Base-by-base conservation (phyloP, 2,797 vertebrate genomes). In the Syngnathus rostellatus region DNA sequence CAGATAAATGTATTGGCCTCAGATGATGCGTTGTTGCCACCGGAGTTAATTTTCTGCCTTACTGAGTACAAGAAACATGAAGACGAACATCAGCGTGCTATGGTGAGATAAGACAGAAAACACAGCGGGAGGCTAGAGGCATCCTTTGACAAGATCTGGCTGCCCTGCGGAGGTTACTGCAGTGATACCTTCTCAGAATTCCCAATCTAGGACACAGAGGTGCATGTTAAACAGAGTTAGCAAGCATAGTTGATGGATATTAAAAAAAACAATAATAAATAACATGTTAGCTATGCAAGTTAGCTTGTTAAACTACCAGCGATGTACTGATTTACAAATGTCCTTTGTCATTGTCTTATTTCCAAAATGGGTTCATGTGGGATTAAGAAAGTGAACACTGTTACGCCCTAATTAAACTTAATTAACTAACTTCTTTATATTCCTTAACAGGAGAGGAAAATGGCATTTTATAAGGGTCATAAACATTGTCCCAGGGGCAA, bases 11-110 rank as follows among this genome's bases (percentile, higher is more conserved):
- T 51, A 9, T 39, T n/a, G 38, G 70, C 55, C 70, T 37, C 66
- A 63, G 76, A 58, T 69, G 72, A 75, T 73, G 65, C 55, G 68
- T 62, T 67, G 72, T 74, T 64, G 82, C 77, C 39, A 61, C 73
- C 71, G 67, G 79, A 89, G 83, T 87, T 90, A 83, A 91, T 90
- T 90, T 91, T 90, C 88, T 85, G 87, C 88, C 78, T 82, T 87
- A 77, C 79, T 89, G 85, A 89, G 69, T 85, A 87, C 72, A 68
- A 79, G 82, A 79, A 71, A 79, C 79, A 72, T 78, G 72, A 82
- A 72, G 80, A 83, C 84, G 72, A 78, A 75, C 31, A 21, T n/a
- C 2, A n/a, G 78, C 41, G 74, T 61, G 54, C 70, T 71, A 71
- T 21, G 8, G 62, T 61, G 64, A 60, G 65, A 38, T 68, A 2